These are phyloP conservation scores for Leptopterna dolabrata DNA, from an alignment of 2,888 invertebrate species.

Conservation along the genomic window DNA sequence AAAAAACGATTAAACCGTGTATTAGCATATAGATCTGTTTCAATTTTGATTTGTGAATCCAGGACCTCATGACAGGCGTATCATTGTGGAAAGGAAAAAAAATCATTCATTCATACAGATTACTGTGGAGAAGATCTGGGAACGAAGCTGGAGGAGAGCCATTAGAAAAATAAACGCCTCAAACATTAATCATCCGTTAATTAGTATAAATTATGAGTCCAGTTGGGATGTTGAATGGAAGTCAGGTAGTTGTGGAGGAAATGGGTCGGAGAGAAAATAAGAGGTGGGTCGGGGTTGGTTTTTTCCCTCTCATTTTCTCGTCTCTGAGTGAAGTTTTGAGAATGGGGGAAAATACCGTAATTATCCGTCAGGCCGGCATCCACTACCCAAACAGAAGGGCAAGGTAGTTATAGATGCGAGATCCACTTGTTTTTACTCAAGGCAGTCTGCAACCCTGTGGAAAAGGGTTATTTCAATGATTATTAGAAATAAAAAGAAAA, in stretches of 20 bases:
- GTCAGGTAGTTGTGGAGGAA: neutral
- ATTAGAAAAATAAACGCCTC: conserved; percentile 13
- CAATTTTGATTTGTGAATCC: conserved; percentile 48
- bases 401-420: neutral
- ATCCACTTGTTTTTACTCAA: neutral
- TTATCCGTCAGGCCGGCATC: conserved; percentile 15
- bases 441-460: neutral
- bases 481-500: no score
- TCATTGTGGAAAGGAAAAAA: conserved; percentile 26
- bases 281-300: neutral
- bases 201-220: conserved; percentile 44
- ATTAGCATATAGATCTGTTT: conserved; percentile 48
- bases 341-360: conserved; percentile 24
- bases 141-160: conserved; percentile 9
- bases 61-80: conserved; percentile 34
- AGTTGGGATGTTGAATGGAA: neutral
- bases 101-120: conserved; percentile 38
- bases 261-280: neutral
- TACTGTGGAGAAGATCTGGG: conserved; percentile 22
- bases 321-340: conserved; percentile 22
- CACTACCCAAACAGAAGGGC: neutral
- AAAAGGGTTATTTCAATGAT: no score
- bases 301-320: neutral
- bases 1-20: conserved; percentile 27
- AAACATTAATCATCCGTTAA: conserved; percentile 41